Conservation (phyloP, 2,113 vertebrate genomes). For the Rhegmatorhina hoffmannsi region DNA sequence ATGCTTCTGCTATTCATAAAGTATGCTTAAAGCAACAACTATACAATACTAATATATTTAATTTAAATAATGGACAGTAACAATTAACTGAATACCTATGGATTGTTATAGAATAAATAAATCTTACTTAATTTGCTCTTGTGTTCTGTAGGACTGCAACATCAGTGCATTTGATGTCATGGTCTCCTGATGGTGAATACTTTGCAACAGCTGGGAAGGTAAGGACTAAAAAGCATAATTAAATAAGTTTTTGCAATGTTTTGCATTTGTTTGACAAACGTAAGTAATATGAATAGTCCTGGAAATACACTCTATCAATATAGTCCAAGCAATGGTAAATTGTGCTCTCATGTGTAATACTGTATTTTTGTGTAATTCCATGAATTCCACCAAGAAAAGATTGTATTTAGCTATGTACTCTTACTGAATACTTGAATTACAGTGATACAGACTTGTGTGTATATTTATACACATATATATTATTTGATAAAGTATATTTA, state of each 20-base stretch:
- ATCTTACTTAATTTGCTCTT: neutral
- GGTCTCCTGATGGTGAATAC: constrained; percentile 98
- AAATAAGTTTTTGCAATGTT: neutral
- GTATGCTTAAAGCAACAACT: neutral
- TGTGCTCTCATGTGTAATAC: neutral
- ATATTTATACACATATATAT: neutral
- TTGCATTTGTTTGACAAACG: neutral
- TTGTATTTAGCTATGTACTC: neutral
- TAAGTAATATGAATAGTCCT: neutral
- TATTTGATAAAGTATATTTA: neutral
- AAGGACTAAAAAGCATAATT: constrained; percentile 8
- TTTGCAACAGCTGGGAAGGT: constrained; percentile 98
- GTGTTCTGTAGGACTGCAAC: constrained; percentile 85
- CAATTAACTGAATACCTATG: neutral
- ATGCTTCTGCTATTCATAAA: neutral
- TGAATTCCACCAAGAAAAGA: neutral
- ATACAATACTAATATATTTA: neutral
- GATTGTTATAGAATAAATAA: neutral
- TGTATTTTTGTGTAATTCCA: neutral
- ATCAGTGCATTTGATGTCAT: constrained; percentile 92
- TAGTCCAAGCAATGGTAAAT: neutral
- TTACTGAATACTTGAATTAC: neutral
- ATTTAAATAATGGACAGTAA: neutral
- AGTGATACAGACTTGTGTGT: neutral
- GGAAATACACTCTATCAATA: neutral